Evolutionary conservation across 2,797 vertebrate genomes (phyloP).

Genomic region (Onychomys torridus): DNA sequence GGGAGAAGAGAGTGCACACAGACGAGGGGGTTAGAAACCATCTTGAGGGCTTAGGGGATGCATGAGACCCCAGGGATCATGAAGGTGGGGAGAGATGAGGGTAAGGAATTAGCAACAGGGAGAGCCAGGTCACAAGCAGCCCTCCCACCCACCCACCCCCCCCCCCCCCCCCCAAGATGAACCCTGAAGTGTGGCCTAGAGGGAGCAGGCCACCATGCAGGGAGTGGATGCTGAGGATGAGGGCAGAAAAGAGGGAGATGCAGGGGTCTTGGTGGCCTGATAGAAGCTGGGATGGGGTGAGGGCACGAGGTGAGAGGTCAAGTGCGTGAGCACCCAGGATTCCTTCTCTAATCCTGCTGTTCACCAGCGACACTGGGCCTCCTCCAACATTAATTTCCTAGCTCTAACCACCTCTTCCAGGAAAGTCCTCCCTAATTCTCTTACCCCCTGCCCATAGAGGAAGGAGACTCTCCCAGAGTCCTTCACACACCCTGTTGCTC

Average conservation of each 20-base stretch:
- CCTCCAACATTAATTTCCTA: not conserved
- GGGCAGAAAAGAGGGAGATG: not conserved
- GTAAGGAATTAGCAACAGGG: accelerated
- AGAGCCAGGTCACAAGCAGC: no score
- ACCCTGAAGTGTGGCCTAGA: not conserved
- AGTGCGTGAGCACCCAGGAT: not conserved
- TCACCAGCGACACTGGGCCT: not conserved
- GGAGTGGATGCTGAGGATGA: not conserved
- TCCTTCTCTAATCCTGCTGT: not conserved
- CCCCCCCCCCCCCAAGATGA: not conserved
- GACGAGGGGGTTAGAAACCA: not conserved
- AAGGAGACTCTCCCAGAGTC: not conserved
- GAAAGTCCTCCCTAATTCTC: not conserved
- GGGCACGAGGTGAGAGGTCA: no score
- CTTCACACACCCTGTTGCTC: not conserved
- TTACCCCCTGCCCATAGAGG: not conserved
- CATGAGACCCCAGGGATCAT: not conserved
- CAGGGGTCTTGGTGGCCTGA: not conserved
- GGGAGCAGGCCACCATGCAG: accelerated
- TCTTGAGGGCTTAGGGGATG: not conserved
- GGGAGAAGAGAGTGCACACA: not conserved
- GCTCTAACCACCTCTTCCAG: not conserved
- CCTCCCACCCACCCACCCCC: no score
- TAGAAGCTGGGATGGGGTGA: not conserved
- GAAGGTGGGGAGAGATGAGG: not conserved